Percentiles rank a stretch among this genome's conserved stretches.
Conservation (phyloP, 92 coral and sea anemone species). For the Porites lobata region DNA sequence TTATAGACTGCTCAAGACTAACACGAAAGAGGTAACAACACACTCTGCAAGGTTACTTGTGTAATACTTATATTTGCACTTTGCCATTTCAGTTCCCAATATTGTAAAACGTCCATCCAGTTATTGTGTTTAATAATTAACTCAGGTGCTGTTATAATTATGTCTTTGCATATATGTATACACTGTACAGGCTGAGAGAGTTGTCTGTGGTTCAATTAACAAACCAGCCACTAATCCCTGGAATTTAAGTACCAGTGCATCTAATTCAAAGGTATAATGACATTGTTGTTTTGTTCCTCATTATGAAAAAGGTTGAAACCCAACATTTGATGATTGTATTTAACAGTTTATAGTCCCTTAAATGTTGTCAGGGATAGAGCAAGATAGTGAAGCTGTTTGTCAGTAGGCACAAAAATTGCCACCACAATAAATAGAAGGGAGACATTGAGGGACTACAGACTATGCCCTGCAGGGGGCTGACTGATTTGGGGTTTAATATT, state of each 20-base stretch:
- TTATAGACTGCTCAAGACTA: constrained; percentile 87
- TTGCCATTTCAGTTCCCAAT: background rate
- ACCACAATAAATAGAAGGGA: no score
- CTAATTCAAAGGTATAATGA: constrained; percentile 29
- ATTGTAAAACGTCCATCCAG: no score
- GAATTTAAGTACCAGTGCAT: constrained; percentile 20
- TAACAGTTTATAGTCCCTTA: background rate
- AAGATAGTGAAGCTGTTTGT: no score
- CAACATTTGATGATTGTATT: background rate
- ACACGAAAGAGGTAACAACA: constrained; percentile 71
- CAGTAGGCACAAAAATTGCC: no score
- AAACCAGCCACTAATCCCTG: constrained; percentile 45
- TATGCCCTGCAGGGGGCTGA: no score
- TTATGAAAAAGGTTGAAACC: background rate
- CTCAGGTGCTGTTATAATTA: background rate
- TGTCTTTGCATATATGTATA: background rate
- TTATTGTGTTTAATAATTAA: background rate
- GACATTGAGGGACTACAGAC: no score
- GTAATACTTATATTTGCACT: background rate
- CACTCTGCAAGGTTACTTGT: background rate
- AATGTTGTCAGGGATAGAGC: background rate
- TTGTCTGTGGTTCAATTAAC: constrained; percentile 77
- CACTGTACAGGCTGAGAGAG: constrained; percentile 80
- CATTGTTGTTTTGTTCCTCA: background rate
- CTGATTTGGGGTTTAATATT: no score